phyloP scores from a whole-genome alignment of 2,113 vertebrate genomes.

The Phalacrocorax carbo region DNA sequence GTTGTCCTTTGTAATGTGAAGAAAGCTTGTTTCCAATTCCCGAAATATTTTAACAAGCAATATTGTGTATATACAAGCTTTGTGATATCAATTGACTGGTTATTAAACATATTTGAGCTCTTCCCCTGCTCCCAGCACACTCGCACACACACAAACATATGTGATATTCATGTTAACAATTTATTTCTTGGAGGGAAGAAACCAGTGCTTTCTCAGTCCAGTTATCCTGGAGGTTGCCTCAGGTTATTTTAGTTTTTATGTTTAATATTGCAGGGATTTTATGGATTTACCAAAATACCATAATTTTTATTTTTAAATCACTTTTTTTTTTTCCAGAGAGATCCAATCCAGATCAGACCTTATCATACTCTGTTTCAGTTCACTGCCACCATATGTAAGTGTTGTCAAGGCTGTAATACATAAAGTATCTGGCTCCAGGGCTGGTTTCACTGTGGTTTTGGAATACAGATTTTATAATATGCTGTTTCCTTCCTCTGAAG shows the following conservation, averaged over 20 bases:
- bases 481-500: slow-evolving; percentile 60
- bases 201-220: neutral
- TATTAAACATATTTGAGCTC: slow-evolving; percentile 35
- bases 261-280: slow-evolving; percentile 61
- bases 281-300: slow-evolving; percentile 60
- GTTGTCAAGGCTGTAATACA: slow-evolving; percentile 46
- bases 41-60: slow-evolving; percentile 29
- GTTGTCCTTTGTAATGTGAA: slow-evolving; percentile 9
- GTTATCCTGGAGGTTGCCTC: slow-evolving; percentile 19
- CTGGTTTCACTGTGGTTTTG: slow-evolving; percentile 46
- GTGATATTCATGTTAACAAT: slow-evolving; percentile 40
- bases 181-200: slow-evolving; percentile 44
- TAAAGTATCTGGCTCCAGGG: slow-evolving; percentile 45
- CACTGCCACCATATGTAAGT: slow-evolving; percentile 55
- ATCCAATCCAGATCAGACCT: neutral
- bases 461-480: slow-evolving; percentile 44
- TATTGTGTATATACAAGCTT: neutral
- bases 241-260: slow-evolving; percentile 51
- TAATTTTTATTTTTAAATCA: slow-evolving; percentile 64
- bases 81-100: neutral
- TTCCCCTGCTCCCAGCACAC: slow-evolving; percentile 1
- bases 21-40: slow-evolving; percentile 25
- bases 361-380: slow-evolving; percentile 39
- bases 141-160: neutral
- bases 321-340: neutral